Conservation (phyloP, 2,888 invertebrate species). For the Chelonus formosanus region DNA sequence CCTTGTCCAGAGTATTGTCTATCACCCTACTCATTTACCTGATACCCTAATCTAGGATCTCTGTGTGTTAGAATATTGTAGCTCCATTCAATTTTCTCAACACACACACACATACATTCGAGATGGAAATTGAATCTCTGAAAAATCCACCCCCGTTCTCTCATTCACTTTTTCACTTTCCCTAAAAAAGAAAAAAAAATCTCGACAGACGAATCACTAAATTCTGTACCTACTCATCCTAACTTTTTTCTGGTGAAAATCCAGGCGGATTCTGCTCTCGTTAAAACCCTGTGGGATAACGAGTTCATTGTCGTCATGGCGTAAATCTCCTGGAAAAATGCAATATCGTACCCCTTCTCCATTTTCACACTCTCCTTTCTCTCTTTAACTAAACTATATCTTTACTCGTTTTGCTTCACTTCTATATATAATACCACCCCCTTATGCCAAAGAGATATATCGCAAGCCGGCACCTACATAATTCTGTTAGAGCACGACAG, state of each 20-base stretch:
- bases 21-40: not conserved
- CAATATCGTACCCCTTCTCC: slow-evolving; percentile 40
- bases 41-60: not conserved
- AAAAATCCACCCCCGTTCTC: not conserved
- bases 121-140: slow-evolving; percentile 10
- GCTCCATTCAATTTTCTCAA: slow-evolving; percentile 2
- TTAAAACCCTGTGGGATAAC: slow-evolving; percentile 43
- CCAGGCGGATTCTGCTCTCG: slow-evolving; percentile 16
- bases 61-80: not conserved
- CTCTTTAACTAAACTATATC: slow-evolving; percentile 3
- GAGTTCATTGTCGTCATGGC: slow-evolving; percentile 50
- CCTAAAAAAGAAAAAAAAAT: not conserved
- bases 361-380: slow-evolving; percentile 14
- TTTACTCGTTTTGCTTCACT: not conserved
- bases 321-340: slow-evolving; percentile 51
- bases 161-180: slow-evolving; percentile 7
- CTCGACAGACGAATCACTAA: slow-evolving; percentile 11
- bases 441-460: slow-evolving; percentile 40
- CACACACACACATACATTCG: not conserved
- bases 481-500: slow-evolving; percentile 45
- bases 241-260: slow-evolving; percentile 11
- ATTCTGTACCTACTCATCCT: not conserved
- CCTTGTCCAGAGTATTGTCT: slow-evolving; percentile 14
- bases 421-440: not conserved
- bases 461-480: slow-evolving; percentile 46